These are phyloP conservation scores for Dendrocincla tyrannina DNA, from an alignment of 2,797 vertebrate genomes.

Conservation along the genomic window DNA sequence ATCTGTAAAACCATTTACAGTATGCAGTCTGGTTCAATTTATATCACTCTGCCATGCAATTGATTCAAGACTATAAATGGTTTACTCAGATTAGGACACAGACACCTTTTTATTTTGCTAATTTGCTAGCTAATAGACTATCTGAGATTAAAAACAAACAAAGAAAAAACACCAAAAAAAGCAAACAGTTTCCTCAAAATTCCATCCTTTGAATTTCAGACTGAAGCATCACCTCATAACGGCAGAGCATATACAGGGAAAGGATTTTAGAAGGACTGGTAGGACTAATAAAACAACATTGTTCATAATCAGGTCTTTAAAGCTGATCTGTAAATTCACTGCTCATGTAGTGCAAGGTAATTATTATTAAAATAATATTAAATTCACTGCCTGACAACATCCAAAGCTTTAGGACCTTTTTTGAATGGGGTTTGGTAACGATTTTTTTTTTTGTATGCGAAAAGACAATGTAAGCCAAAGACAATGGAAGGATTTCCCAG, in stretches of 20 bases:
- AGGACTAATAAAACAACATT: neutral
- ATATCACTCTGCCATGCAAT: neutral
- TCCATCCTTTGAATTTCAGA: neutral
- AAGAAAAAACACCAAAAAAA: too few species aligned
- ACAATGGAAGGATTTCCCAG: neutral
- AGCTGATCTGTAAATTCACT: neutral
- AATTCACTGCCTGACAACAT: neutral
- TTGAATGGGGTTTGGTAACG: neutral
- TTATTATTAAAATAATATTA: neutral
- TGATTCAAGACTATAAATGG: fast-evolving
- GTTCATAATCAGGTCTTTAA: neutral
- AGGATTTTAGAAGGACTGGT: neutral
- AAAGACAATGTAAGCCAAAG: neutral
- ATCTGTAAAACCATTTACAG: neutral
- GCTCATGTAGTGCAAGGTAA: neutral
- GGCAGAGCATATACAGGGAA: neutral
- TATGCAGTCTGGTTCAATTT: neutral
- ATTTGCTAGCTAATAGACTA: neutral
- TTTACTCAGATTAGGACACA: neutral
- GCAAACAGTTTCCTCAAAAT: neutral
- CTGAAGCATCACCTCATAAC: neutral
- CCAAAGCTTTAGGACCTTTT: neutral
- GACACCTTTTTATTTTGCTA: neutral
- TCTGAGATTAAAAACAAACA: neutral
- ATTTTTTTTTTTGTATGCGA: neutral